Evolutionary conservation across 1,140 invertebrate species (phyloP), one percentile per base, ranked within the genome.

Genomic region (Drosophila guanche): DNA sequence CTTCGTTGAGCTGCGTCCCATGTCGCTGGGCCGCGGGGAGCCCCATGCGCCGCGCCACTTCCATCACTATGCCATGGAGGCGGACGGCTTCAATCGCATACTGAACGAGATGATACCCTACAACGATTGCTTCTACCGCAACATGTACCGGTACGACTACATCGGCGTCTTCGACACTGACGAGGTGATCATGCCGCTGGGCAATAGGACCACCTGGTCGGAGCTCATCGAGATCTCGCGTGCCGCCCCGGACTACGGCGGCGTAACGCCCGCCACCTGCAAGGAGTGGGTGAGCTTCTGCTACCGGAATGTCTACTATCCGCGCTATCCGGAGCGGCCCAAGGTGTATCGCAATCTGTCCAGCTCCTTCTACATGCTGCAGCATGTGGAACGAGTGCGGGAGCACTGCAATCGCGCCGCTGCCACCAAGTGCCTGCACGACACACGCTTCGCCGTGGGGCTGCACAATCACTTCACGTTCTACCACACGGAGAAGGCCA

Each of bases 71-170:
- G 62, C 70, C 2, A 78, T 86, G 83, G 40, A 6, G 0, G 22
- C 46, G 0, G 78, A 86, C 12, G 25, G 37, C 0, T 81, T 76
- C 7, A 88, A 86, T 61, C 63, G 74, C 2, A 72, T 86, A 5
- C 94, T 96, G 60, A 95, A 97, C 79, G 96, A 97, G 72, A 92
- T 97, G 45, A 96, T 97, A 73, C 95, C 96, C 0, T 97, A 97
- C 86, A 97, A 97, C 79, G 96, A 97, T 74, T 97, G 96, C 79
- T 92, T 96, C 1, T 97, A 97, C 90, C 93, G 95, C 52, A 95
- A 96, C 74, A 93, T 96, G 90, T 95, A 96, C 86, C 93, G 93
- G 25, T 96, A 95, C 78, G 93, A 96, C 53, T 96, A 96, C 85
- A 94, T 97, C 3, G 95, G 95, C 0, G 88, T 96, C 0, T 83